Conservation (phyloP, 2,797 vertebrate genomes). For the Pantherophis vulpinus region DNA sequence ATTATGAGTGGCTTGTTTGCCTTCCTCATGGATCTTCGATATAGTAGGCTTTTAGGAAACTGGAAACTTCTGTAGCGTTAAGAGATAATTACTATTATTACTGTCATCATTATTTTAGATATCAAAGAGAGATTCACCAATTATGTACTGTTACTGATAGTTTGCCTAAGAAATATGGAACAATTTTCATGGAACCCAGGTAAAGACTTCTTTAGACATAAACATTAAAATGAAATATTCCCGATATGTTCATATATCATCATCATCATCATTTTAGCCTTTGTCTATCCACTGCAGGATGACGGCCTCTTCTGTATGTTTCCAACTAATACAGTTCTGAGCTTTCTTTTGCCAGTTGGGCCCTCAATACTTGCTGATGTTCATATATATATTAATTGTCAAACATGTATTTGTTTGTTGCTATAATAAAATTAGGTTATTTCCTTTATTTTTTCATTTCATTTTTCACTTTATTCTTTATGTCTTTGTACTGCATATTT, state of each 20-base stretch:
- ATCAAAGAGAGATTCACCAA: conserved; percentile 97
- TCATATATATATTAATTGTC: neutral
- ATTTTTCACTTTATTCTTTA: neutral
- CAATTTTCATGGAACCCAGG: conserved; percentile 98
- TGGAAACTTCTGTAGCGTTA: conserved; percentile 14
- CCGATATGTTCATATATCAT: neutral
- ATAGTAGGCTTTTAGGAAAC: neutral
- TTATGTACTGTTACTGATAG: conserved; percentile 91
- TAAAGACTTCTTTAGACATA: conserved; percentile 55
- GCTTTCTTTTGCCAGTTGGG: neutral
- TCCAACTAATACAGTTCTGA: neutral
- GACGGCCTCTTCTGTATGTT: neutral
- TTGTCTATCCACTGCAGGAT: neutral
- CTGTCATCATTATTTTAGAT: conserved; percentile 71
- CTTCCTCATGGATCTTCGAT: neutral
- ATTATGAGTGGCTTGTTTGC: neutral
- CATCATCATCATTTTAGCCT: neutral
- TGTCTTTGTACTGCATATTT: rapidly evolving
- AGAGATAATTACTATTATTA: neutral
- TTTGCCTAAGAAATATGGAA: conserved; percentile 98
- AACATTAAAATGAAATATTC: neutral
- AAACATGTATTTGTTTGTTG: neutral
- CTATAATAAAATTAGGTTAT: neutral
- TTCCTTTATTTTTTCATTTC: neutral
- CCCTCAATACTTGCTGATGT: neutral